These are phyloP conservation scores for Dendrocincla fuliginosa DNA, from an alignment of 2,797 vertebrate species.

Conservation along the genomic window DNA sequence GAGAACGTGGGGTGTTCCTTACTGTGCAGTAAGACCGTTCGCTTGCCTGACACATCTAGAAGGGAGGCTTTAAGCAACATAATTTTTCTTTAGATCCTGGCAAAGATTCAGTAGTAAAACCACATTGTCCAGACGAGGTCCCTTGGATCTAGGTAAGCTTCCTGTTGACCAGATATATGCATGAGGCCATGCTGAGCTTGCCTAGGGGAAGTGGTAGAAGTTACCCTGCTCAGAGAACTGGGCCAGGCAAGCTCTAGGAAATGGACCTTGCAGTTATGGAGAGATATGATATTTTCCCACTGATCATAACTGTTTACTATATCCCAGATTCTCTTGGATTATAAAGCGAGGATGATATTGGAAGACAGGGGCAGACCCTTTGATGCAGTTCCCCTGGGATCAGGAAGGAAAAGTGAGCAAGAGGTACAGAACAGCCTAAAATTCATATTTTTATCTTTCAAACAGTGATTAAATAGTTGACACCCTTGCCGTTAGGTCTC, in stretches of 20 bases:
- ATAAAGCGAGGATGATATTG: background rate
- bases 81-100: background rate
- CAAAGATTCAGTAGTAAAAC: background rate
- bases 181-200: background rate
- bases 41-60: background rate
- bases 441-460: background rate
- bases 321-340: background rate
- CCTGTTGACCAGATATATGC: fast-evolving
- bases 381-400: background rate
- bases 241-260: background rate
- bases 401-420: background rate
- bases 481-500: background rate
- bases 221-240: background rate
- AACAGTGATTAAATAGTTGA: background rate
- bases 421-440: background rate
- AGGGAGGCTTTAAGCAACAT: background rate
- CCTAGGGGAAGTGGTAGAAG: background rate
- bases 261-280: background rate
- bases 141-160: background rate
- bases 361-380: background rate
- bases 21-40: background rate
- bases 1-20: background rate
- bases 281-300: background rate
- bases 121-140: background rate
- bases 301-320: background rate